These are phyloP conservation scores for Drosophila jambulina DNA, from an alignment of 1,140 invertebrate genomes.

Conservation along the genomic window DNA sequence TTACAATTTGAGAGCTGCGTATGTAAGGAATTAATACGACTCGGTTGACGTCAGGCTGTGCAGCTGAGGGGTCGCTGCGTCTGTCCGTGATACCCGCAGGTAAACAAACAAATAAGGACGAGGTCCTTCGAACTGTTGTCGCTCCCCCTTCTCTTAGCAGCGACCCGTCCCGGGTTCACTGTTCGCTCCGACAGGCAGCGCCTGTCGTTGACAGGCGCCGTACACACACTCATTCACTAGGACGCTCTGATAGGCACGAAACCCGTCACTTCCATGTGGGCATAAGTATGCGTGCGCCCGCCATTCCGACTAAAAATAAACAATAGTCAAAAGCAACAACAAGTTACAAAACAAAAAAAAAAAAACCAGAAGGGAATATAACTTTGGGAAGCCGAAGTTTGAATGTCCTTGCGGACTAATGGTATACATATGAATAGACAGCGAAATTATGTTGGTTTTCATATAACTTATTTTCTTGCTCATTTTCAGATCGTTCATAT, in stretches of 20 bases:
- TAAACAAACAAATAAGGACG: slow-evolving; percentile 52
- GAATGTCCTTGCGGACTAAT: background rate
- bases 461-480: background rate
- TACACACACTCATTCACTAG: slow-evolving; percentile 33
- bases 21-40: slow-evolving; percentile 61
- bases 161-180: background rate
- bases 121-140: slow-evolving; percentile 32
- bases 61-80: slow-evolving; percentile 12
- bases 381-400: background rate
- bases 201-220: slow-evolving; percentile 63
- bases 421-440: background rate
- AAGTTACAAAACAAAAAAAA: slow-evolving; percentile 29
- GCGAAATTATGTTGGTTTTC: background rate
- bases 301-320: slow-evolving; percentile 72
- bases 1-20: slow-evolving; percentile 66
- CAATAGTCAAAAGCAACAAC: slow-evolving; percentile 48
- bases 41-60: slow-evolving; percentile 41
- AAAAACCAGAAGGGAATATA: slow-evolving; percentile 2
- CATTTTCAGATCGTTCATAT: background rate
- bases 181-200: slow-evolving; percentile 21
- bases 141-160: background rate
- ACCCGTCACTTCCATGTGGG: slow-evolving; percentile 47
- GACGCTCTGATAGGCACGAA: slow-evolving; percentile 35
- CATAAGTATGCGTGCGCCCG: slow-evolving; percentile 35
- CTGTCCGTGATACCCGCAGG: slow-evolving; percentile 53